phyloP scores from a whole-genome alignment of 1,140 invertebrate species.

The Neodiprion pinetum region DNA sequence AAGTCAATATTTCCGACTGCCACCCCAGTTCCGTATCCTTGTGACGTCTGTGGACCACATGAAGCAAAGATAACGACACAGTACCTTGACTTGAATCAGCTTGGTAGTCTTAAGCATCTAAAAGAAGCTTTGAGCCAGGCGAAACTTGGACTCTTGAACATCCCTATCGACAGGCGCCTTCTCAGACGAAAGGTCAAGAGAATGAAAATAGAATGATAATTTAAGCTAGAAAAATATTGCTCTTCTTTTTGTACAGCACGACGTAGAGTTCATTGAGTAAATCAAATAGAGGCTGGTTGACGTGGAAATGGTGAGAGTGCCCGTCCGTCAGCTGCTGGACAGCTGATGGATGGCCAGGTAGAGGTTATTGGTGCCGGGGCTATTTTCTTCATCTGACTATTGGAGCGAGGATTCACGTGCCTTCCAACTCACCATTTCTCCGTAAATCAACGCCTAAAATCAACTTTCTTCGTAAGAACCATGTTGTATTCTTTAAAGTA shows the following conservation, averaged over 20 bases:
- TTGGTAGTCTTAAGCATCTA: conserved; percentile 40
- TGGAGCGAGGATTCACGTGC: background rate
- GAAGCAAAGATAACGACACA: conserved; percentile 28
- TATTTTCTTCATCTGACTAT: background rate
- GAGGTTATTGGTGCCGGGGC: background rate
- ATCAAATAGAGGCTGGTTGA: background rate
- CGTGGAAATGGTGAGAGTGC: conserved; percentile 22
- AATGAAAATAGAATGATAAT: conserved; percentile 27
- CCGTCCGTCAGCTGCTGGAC: conserved; percentile 38
- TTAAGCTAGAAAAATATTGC: background rate
- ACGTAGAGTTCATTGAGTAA: background rate
- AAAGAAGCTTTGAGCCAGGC: conserved; percentile 36
- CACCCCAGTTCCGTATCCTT: conserved; percentile 57
- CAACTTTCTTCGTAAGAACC: background rate
- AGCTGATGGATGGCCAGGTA: conserved; percentile 39
- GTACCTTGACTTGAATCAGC: conserved; percentile 36
- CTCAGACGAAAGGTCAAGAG: conserved; percentile 30
- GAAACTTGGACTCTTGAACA: conserved; percentile 46
- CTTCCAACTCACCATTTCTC: background rate
- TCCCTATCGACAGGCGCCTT: conserved; percentile 31
- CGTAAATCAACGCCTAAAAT: background rate
- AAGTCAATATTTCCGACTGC: conserved; percentile 65
- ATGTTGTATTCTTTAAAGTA: conserved; percentile 4
- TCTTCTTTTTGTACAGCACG: background rate
- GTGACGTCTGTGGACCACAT: conserved; percentile 36